Conservation (phyloP, 1,140 invertebrate genomes). For the Zaprionus tsacasi region DNA sequence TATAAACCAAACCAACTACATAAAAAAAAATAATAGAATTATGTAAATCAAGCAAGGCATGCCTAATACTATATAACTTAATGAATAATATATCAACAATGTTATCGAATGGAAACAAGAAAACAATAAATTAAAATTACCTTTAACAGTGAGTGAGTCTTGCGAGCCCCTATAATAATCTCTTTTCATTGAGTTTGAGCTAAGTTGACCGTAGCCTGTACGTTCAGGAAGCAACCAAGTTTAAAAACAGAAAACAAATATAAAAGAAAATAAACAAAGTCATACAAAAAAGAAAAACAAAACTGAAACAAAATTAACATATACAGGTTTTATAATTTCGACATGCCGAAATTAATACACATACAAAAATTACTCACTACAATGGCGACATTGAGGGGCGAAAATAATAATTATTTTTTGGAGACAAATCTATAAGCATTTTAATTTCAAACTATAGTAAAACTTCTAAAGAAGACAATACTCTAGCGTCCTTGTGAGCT, state of each 20-base stretch:
- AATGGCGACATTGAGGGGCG: background rate
- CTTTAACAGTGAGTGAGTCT: conserved; percentile 91
- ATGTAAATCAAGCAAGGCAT: conserved; percentile 53
- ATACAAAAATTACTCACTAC: conserved; percentile 21
- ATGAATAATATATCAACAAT: conserved; percentile 44
- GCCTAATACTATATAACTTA: conserved; percentile 46
- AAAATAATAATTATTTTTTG: background rate
- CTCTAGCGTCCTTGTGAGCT: no score
- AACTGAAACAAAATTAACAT: conserved; percentile 34
- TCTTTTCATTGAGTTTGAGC: conserved; percentile 89
- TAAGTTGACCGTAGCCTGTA: conserved; percentile 82
- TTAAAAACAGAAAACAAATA: conserved; percentile 53
- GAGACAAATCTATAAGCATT: no score
- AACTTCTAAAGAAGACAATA: no score
- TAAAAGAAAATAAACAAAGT: conserved; percentile 32
- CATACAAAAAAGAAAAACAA: conserved; percentile 45
- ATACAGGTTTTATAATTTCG: conserved; percentile 20
- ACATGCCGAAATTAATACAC: conserved; percentile 48
- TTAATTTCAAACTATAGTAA: no score
- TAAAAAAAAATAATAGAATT: conserved; percentile 43
- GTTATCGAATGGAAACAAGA: conserved; percentile 25
- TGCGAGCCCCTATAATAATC: conserved; percentile 94
- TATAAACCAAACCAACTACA: conserved; percentile 8
- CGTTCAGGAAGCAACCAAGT: conserved; percentile 28
- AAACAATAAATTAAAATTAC: conserved; percentile 80